A percentile compares a stretch with the other conserved stretches of the same genome.
phyloP scores from a whole-genome alignment of 2,797 vertebrate species.

The Esox lucius region DNA sequence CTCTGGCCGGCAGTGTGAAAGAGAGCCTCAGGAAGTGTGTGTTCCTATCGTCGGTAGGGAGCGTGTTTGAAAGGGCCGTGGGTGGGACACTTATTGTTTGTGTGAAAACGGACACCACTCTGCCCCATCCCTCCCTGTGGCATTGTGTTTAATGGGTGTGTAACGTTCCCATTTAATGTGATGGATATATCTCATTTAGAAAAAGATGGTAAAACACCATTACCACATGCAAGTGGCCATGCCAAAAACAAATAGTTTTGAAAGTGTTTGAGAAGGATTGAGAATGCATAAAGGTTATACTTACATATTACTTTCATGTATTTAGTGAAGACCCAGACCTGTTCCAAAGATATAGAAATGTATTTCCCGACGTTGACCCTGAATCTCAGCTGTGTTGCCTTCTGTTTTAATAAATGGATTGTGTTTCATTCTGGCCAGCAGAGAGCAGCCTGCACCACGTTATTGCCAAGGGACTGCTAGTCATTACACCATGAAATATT shows the following conservation, averaged over 20 bases:
- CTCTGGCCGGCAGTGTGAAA: conserved; percentile 34
- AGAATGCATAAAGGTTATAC: not conserved
- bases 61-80: conserved; percentile 35
- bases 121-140: not conserved
- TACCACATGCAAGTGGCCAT: not conserved
- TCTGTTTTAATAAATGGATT: not conserved
- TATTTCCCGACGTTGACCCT: not conserved
- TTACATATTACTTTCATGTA: not conserved
- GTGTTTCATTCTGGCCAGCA: conserved; percentile 24
- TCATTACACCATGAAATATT: not conserved
- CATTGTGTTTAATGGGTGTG: not conserved
- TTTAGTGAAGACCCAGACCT: too few relatives aligned
- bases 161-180: not conserved
- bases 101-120: conserved; percentile 36
- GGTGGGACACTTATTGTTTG: conserved; percentile 33
- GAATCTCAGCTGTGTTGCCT: not conserved
- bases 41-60: conserved; percentile 21
- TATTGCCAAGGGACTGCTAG: not conserved
- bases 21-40: conserved; percentile 45
- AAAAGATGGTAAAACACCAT: not conserved
- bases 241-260: not conserved
- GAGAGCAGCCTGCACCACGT: conserved; percentile 48
- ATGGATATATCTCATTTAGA: not conserved
- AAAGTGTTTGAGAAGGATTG: not conserved
- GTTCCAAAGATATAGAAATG: not conserved